These are phyloP conservation scores for Drosophila jambulina DNA, from an alignment of 1,140 invertebrate genomes.

Conservation along the genomic window DNA sequence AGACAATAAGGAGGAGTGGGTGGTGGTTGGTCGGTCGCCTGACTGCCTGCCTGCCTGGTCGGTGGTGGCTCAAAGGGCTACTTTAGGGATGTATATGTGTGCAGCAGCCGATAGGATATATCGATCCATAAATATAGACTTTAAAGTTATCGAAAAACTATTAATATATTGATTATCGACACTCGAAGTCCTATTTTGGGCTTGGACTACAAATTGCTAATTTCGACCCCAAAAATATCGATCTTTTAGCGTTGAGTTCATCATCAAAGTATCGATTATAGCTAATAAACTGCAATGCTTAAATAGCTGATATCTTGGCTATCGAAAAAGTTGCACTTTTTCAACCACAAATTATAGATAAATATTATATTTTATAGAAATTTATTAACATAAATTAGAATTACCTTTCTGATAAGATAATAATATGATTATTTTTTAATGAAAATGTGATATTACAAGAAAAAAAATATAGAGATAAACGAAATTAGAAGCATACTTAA, in stretches of 20 bases:
- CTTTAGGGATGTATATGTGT: slow-evolving; percentile 34
- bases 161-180: too few relatives aligned
- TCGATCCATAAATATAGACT: not conserved
- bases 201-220: too few relatives aligned
- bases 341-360: not conserved
- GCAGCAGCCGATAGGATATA: not conserved
- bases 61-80: slow-evolving; percentile 70
- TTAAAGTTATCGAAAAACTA: too few relatives aligned
- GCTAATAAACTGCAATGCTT: too few relatives aligned
- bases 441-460: not conserved
- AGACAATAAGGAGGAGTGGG: slow-evolving; percentile 52
- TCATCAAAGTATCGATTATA: too few relatives aligned
- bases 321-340: not conserved
- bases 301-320: too few relatives aligned
- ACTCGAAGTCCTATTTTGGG: too few relatives aligned
- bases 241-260: too few relatives aligned
- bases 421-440: not conserved
- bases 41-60: slow-evolving; percentile 5
- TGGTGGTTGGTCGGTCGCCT: slow-evolving; percentile 24
- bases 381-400: not conserved
- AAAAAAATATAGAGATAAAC: not conserved
- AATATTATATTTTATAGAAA: not conserved
- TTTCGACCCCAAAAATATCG: too few relatives aligned
- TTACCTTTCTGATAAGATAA: not conserved
- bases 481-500: not conserved